A percentile compares a stretch with the other conserved stretches of the same genome.
Conservation (phyloP, 2,797 vertebrate species). For the Macroramphosus scolopax region DNA sequence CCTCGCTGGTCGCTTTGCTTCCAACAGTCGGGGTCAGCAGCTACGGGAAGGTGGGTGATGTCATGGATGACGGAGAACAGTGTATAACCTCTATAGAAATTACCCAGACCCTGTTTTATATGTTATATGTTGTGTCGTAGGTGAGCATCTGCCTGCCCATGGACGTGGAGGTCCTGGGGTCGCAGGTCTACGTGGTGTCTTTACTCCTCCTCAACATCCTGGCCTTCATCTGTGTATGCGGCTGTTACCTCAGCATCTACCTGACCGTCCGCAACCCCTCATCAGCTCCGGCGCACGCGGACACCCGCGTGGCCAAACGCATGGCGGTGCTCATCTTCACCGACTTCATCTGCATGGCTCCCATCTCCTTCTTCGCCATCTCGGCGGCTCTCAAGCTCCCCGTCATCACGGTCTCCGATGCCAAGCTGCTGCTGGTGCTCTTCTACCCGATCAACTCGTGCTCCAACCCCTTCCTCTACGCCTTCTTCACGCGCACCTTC, state of each 20-base stretch:
- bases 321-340: slow-evolving; percentile 98
- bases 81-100: too few species aligned
- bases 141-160: slow-evolving; percentile 98
- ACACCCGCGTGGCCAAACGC: slow-evolving; percentile 89
- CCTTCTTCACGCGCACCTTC: slow-evolving; percentile 93
- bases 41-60: slow-evolving; percentile 85
- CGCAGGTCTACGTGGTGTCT: slow-evolving; percentile 87
- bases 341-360: slow-evolving; percentile 95
- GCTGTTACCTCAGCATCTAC: slow-evolving; percentile 93
- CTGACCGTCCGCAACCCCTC: slow-evolving; percentile 88
- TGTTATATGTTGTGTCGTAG: slow-evolving; percentile 45
- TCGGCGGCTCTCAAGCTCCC: slow-evolving; percentile 91
- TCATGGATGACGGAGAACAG: too few species aligned
- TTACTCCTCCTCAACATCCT: slow-evolving; percentile 89
- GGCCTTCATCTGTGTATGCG: slow-evolving; percentile 87
- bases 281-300: slow-evolving; percentile 80
- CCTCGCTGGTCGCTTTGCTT: slow-evolving; percentile 81
- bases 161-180: slow-evolving; percentile 85
- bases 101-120: neutral
- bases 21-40: slow-evolving; percentile 91
- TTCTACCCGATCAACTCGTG: slow-evolving; percentile 99
- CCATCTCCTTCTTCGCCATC: slow-evolving; percentile 96
- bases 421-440: slow-evolving; percentile 93
- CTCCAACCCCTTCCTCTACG: slow-evolving; percentile 95
- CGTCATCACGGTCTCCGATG: slow-evolving; percentile 92